Conservation (phyloP, 2,888 invertebrate genomes). For the Lapara coniferarum region DNA sequence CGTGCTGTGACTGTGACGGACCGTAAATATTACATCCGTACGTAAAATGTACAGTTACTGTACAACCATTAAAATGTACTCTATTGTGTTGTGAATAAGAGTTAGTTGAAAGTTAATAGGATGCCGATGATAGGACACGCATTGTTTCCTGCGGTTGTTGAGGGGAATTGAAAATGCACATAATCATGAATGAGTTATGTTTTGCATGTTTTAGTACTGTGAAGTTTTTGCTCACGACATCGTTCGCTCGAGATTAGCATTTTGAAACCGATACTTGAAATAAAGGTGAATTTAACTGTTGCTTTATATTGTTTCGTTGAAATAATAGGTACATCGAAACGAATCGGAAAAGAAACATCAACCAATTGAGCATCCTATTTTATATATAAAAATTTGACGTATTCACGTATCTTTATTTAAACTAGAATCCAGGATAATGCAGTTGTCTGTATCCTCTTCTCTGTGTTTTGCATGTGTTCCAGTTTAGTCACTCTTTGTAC, state of each 20-base stretch:
- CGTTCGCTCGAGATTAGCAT: neutral
- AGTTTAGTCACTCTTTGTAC: neutral
- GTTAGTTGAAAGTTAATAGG: constrained; percentile 43
- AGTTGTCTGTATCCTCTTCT: neutral
- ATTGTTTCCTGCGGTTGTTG: constrained; percentile 68
- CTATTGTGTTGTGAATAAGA: constrained; percentile 42
- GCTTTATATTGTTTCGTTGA: too few relatives aligned
- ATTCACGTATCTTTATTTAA: neutral
- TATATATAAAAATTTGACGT: too few relatives aligned
- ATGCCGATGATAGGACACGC: constrained; percentile 69
- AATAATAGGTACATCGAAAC: too few relatives aligned
- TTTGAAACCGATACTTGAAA: neutral
- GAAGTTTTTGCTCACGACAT: constrained; percentile 25
- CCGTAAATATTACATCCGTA: constrained; percentile 65
- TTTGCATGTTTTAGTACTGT: constrained; percentile 39
- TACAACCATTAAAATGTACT: constrained; percentile 46
- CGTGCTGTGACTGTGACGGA: constrained; percentile 70
- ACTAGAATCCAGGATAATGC: neutral
- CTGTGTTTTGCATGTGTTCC: neutral
- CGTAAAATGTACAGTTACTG: constrained; percentile 63
- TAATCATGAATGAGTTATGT: constrained; percentile 52
- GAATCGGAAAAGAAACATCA: too few relatives aligned
- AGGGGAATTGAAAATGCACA: constrained; percentile 59
- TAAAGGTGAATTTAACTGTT: too few relatives aligned
- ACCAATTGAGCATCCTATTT: too few relatives aligned